phyloP scores from a whole-genome alignment of 2,888 invertebrate genomes.

The Platypus cylindrus region DNA sequence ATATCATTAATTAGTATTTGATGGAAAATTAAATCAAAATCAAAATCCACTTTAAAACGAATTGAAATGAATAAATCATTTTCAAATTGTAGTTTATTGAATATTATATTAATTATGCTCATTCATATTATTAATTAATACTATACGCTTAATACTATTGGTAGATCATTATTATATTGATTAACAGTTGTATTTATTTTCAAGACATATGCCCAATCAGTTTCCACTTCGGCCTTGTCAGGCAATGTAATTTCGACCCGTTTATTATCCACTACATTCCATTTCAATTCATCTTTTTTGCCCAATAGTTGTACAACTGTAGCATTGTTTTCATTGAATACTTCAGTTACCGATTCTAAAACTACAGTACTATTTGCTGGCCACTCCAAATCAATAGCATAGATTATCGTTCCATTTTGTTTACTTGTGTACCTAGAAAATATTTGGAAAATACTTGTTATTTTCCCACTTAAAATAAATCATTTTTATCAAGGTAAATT shows the following conservation, averaged over 20 bases:
- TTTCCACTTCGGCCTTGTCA: constrained; percentile 32
- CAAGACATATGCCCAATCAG: constrained; percentile 38
- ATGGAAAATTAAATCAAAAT: too few relatives aligned
- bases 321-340: constrained; percentile 16
- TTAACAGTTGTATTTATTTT: constrained; percentile 28
- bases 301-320: constrained; percentile 37
- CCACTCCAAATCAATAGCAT: constrained; percentile 59
- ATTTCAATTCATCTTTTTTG: constrained; percentile 14
- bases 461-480: too few relatives aligned
- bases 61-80: too few relatives aligned
- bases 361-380: constrained; percentile 44
- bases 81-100: too few relatives aligned
- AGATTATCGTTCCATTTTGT: constrained; percentile 40
- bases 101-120: too few relatives aligned
- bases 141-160: too few relatives aligned
- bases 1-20: too few relatives aligned
- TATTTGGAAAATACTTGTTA: too few relatives aligned
- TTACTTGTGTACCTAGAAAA: constrained; percentile 21
- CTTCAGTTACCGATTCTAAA: constrained; percentile 30
- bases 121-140: too few relatives aligned
- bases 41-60: too few relatives aligned
- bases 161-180: too few relatives aligned
- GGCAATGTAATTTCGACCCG: constrained; percentile 30
- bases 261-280: constrained; percentile 23
- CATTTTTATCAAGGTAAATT: too few relatives aligned